Evolutionary conservation across 2,113 vertebrate genomes (phyloP), one percentile per base, ranked within the genome.

Genomic region (Dolichotis patagonum): DNA sequence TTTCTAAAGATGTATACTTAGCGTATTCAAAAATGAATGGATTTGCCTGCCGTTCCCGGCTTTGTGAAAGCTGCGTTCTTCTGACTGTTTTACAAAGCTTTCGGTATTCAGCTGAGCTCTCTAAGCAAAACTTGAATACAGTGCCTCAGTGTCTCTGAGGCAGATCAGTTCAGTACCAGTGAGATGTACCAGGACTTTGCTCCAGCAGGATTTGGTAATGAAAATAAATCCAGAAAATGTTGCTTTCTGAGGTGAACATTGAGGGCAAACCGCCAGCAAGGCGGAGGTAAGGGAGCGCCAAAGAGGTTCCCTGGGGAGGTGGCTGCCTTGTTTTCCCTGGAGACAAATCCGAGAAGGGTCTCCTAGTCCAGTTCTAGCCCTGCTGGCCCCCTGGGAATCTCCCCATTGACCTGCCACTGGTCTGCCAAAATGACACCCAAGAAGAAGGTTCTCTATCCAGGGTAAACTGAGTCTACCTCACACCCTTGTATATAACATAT

Each of bases 81-180:
- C 41, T 86, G 56, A 3, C 52, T 88, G 71, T 81, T 88, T 67
- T 73, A 56, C 85, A 88, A 62, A 60, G 85, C 43, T 77, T 81
- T 46, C 38, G 46, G 77, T 7, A 8, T 92, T 90, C 67, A 7
- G 20, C 46, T 17, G n/a, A 60, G 81, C 85, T 95, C 54, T 90
- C 97, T 94, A 78, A 97, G 67, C 54, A 95, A 94, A 90, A 13
- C 58, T 26, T 56, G 82, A 78, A 65, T 78, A 43, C 71, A 24
- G 77, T 9, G 78, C 62, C 60, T n/a, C n/a, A n/a, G 91, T 91
- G 78, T 85, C 63, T 95, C 67, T 73, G 77, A 58, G 58, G 78
- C 93, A 71, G 86, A 83, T 77, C 71, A 41, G 2, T 52, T 85
- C 35, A 43, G 86, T 26, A 65, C 71, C 28, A 1, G 62, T 52